Conservation (phyloP, 2,888 invertebrate species). For the Agriopis leucophaearia region DNA sequence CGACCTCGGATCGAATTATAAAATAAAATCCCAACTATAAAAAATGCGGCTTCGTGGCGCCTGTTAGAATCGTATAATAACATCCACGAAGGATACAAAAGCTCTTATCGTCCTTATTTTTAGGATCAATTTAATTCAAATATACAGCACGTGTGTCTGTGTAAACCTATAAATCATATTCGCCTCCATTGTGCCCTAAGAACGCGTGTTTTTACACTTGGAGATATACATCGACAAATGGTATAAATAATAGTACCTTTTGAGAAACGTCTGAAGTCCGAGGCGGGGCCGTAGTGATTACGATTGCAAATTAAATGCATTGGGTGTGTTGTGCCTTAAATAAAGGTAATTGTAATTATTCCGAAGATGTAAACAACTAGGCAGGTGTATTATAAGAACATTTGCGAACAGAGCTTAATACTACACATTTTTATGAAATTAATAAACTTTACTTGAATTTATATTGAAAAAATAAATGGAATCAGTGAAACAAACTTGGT, state of each 20-base stretch:
- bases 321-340: slow-evolving; percentile 22
- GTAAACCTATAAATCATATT: slow-evolving; percentile 78
- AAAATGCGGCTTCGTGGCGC: slow-evolving; percentile 80
- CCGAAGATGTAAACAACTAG: background rate
- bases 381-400: background rate
- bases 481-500: too few relatives aligned
- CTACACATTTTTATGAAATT: too few relatives aligned
- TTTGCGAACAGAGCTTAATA: background rate
- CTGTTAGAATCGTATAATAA: slow-evolving; percentile 58
- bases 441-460: too few relatives aligned
- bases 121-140: slow-evolving; percentile 47
- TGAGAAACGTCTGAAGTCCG: slow-evolving; percentile 66
- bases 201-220: slow-evolving; percentile 79
- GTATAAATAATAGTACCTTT: slow-evolving; percentile 66
- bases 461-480: too few relatives aligned
- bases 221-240: slow-evolving; percentile 72
- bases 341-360: slow-evolving; percentile 18
- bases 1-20: slow-evolving; percentile 76
- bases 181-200: slow-evolving; percentile 68
- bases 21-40: slow-evolving; percentile 75
- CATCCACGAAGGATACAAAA: slow-evolving; percentile 26
- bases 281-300: slow-evolving; percentile 60
- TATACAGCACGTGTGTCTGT: slow-evolving; percentile 33
- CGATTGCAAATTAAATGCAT: slow-evolving; percentile 56
- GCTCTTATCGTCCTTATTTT: slow-evolving; percentile 45